A percentile compares a stretch with the other conserved stretches of the same genome.
Evolutionary conservation across 92 coral and sea anemone species (phyloP).

Genomic region (Palythoa heliodiscus): DNA sequence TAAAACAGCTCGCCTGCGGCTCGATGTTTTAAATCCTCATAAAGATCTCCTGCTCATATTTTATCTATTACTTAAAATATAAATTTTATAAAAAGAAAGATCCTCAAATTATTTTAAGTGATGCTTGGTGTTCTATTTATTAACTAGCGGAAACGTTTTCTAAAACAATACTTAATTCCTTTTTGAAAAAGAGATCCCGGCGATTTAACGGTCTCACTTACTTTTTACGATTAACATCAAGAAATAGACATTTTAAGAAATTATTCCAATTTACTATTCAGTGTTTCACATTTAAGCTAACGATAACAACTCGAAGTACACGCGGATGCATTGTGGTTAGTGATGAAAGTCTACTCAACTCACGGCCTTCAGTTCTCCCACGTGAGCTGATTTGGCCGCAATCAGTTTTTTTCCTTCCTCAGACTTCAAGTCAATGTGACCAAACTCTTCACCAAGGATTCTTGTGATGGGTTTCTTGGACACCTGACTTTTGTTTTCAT

Average conservation of each 20-base stretch:
- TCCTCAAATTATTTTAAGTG: too few species aligned
- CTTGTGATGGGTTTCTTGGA: conserved; percentile 29
- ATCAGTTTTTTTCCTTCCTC: conserved; percentile 78
- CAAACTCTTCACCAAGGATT: conserved; percentile 82
- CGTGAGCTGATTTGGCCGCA: conserved; percentile 82
- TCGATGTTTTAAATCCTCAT: too few species aligned
- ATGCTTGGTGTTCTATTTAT: not conserved
- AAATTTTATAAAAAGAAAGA: too few species aligned
- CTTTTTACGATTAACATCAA: too few species aligned
- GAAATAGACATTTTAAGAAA: too few species aligned
- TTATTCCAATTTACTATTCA: too few species aligned
- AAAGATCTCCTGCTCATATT: too few species aligned
- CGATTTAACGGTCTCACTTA: too few species aligned
- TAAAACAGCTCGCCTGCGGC: too few species aligned
- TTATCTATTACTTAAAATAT: too few species aligned
- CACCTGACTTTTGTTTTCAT: not conserved
- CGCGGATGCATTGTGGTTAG: not conserved
- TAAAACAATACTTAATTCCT: not conserved
- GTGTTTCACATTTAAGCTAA: not conserved
- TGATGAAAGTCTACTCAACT: conserved; percentile 3
- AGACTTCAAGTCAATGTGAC: conserved; percentile 68
- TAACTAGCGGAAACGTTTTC: not conserved
- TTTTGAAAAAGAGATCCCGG: too few species aligned
- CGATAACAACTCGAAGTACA: not conserved
- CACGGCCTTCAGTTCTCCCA: conserved; percentile 77